phyloP scores from a whole-genome alignment of 64 coral and sea anemone genomes.

The Porites australiensis region DNA sequence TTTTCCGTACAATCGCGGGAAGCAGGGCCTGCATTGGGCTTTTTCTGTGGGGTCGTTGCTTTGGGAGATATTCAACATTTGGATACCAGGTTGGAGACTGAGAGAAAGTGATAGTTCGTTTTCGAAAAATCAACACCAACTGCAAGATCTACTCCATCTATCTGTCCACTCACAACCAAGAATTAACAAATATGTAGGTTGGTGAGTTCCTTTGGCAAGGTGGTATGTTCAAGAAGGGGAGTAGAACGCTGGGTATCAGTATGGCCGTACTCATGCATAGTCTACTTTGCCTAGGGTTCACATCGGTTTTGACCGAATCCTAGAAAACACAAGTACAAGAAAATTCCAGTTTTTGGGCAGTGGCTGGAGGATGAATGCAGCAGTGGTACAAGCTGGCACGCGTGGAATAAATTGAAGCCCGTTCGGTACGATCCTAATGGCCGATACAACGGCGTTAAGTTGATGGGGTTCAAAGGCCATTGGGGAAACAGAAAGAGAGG shows the following conservation, averaged over 20 bases:
- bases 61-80: conserved; percentile 32
- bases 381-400: conserved; percentile 8
- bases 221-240: neutral
- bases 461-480: conserved; percentile 14
- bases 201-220: neutral
- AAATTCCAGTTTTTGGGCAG: neutral
- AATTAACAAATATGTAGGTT: conserved; percentile 6
- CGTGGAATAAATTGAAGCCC: conserved; percentile 10
- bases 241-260: neutral
- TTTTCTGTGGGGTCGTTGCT: neutral
- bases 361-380: neutral
- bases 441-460: conserved; percentile 6
- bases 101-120: too few relatives aligned
- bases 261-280: conserved; percentile 16
- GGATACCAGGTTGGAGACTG: neutral
- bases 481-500: conserved; percentile 42
- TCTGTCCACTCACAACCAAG: neutral
- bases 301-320: conserved; percentile 20
- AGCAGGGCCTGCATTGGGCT: conserved; percentile 26
- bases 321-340: conserved; percentile 15
- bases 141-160: neutral
- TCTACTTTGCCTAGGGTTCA: conserved; percentile 10
- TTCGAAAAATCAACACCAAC: too few relatives aligned
- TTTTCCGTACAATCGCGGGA: conserved; percentile 54
- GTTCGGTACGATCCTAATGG: neutral